Conservation (phyloP, 1,140 invertebrate species). For the Drosophila suzukii region DNA sequence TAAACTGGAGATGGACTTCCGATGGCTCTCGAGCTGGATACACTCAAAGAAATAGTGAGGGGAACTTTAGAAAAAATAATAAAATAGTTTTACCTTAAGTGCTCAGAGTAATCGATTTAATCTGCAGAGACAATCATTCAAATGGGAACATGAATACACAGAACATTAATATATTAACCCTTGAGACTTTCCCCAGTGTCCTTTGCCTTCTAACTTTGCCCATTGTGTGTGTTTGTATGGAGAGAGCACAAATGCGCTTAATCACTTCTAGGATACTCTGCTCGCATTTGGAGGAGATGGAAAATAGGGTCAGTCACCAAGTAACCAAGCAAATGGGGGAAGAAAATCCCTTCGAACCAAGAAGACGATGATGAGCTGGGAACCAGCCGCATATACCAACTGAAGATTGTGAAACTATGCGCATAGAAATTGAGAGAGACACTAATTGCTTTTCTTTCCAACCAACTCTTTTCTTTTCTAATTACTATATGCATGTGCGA, state of each 20-base stretch:
- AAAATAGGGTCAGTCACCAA: conserved; percentile 48
- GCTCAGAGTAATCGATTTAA: no score
- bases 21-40: conserved; percentile 23
- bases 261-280: conserved; percentile 60
- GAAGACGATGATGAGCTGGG: conserved; percentile 25
- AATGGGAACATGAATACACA: not conserved
- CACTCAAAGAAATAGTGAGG: conserved; percentile 11
- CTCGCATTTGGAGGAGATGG: conserved; percentile 9
- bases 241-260: conserved; percentile 68
- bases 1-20: conserved; percentile 77
- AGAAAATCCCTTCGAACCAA: conserved; percentile 15
- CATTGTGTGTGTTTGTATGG: conserved; percentile 18
- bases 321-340: conserved; percentile 33
- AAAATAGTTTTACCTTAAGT: no score
- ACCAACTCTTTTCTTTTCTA: conserved; percentile 81
- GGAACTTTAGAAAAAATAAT: not conserved
- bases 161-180: not conserved
- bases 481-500: conserved; percentile 71
- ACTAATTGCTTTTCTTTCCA: conserved; percentile 81
- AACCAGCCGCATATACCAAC: conserved; percentile 16
- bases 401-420: conserved; percentile 60
- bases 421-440: conserved; percentile 80
- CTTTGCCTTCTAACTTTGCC: conserved; percentile 24
- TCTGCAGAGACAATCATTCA: not conserved
- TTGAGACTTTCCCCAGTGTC: conserved; percentile 23